Conservation (phyloP, 2,888 invertebrate species). For the Abrostola tripartita region DNA sequence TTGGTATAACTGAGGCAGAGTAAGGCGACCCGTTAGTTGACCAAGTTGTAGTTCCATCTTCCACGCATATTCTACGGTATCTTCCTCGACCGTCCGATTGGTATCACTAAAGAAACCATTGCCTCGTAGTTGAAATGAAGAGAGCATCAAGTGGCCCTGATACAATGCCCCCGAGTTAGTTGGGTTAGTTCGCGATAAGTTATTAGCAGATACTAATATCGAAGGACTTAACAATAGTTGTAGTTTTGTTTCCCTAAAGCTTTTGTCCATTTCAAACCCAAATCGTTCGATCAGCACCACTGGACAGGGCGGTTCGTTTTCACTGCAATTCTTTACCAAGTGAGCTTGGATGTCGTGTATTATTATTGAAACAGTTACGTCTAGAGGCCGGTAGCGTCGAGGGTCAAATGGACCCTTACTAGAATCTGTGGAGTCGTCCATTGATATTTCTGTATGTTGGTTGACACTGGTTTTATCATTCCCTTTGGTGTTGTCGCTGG, state of each 20-base stretch:
- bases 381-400: slow-evolving; percentile 95
- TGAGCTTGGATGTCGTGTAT: slow-evolving; percentile 99
- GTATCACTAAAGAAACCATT: slow-evolving; percentile 99
- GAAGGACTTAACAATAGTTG: slow-evolving; percentile 97
- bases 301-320: slow-evolving; percentile 97
- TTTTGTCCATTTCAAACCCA: slow-evolving; percentile 99
- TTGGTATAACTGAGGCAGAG: slow-evolving; percentile 96
- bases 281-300: slow-evolving; percentile 96
- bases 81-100: slow-evolving; percentile 96
- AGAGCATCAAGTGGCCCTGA: slow-evolving; percentile 95
- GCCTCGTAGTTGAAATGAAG: slow-evolving; percentile 96
- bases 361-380: slow-evolving; percentile 97
- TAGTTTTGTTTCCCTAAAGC: slow-evolving; percentile 96
- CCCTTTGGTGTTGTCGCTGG: slow-evolving; percentile 77
- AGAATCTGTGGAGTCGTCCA: slow-evolving; percentile 90
- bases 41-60: slow-evolving; percentile 98
- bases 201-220: slow-evolving; percentile 93
- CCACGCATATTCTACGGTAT: slow-evolving; percentile 99
- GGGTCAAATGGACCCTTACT: slow-evolving; percentile 93
- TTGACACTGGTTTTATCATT: slow-evolving; percentile 81
- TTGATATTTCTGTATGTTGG: slow-evolving; percentile 87
- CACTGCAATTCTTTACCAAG: slow-evolving; percentile 96
- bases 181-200: slow-evolving; percentile 89
- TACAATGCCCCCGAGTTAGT: slow-evolving; percentile 87
- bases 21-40: slow-evolving; percentile 96